A percentile compares a stretch with the other conserved stretches of the same genome.
Conservation (phyloP, 1,140 invertebrate species). For the Vanessa tameamea region DNA sequence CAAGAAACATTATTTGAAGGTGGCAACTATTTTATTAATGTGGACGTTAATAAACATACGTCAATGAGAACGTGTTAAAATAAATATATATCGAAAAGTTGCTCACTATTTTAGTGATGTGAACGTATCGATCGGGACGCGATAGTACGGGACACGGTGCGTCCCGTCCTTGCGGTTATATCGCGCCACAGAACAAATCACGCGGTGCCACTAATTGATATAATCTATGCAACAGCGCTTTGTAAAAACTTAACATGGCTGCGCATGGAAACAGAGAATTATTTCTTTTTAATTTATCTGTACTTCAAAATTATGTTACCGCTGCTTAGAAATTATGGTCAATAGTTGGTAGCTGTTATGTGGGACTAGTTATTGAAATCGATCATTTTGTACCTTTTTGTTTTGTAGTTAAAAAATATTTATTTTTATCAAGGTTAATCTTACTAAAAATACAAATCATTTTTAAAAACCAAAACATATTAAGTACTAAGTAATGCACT, state of each 20-base stretch:
- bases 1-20: too few relatives aligned
- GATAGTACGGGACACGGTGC: slow-evolving; percentile 55
- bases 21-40: too few relatives aligned
- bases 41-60: too few relatives aligned
- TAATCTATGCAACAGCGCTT: slow-evolving; percentile 56
- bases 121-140: slow-evolving; percentile 37
- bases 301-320: background rate
- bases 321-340: background rate
- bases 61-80: too few relatives aligned
- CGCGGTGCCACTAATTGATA: slow-evolving; percentile 65
- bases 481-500: too few relatives aligned
- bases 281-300: background rate
- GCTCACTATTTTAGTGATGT: slow-evolving; percentile 38
- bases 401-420: too few relatives aligned
- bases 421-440: too few relatives aligned
- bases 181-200: slow-evolving; percentile 57
- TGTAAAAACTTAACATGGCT: slow-evolving; percentile 10
- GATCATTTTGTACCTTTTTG: too few relatives aligned
- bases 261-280: slow-evolving; percentile 9
- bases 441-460: too few relatives aligned
- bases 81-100: background rate
- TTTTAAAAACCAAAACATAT: too few relatives aligned
- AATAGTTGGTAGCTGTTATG: background rate
- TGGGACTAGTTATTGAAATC: too few relatives aligned
- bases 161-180: slow-evolving; percentile 52